Conservation (phyloP, 2,113 vertebrate genomes). For the Colistium nudipinnis region DNA sequence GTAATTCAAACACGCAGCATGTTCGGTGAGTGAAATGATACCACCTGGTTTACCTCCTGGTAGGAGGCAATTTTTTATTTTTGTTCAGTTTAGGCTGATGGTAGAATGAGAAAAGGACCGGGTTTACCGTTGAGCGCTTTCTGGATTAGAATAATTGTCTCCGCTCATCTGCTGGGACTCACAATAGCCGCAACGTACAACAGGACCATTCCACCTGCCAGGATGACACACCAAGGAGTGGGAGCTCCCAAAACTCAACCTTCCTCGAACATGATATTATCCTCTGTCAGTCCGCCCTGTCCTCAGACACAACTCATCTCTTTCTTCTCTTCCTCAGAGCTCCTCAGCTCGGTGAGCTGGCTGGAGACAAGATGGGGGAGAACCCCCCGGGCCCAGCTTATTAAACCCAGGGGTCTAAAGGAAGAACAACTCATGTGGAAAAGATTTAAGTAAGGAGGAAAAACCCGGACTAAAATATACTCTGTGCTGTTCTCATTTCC, state of each 20-base stretch:
- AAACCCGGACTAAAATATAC: no score
- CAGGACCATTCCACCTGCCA: slow-evolving; percentile 17
- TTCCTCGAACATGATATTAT: slow-evolving; percentile 33
- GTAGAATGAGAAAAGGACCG: slow-evolving; percentile 22
- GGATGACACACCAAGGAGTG: slow-evolving; percentile 31
- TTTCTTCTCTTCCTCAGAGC: slow-evolving; percentile 8
- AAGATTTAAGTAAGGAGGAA: slow-evolving; percentile 49
- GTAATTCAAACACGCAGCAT: slow-evolving; percentile 1
- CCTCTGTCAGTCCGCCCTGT: slow-evolving; percentile 9
- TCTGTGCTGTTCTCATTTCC: slow-evolving; percentile 55
- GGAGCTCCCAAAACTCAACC: slow-evolving; percentile 8
- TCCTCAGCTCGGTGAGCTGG: slow-evolving; percentile 34
- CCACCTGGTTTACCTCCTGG: neutral
- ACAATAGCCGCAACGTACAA: slow-evolving; percentile 48
- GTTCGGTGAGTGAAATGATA: neutral
- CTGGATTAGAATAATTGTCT: slow-evolving; percentile 37
- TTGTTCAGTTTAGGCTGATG: slow-evolving; percentile 7
- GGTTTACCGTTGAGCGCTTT: slow-evolving; percentile 1
- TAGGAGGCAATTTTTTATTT: neutral
- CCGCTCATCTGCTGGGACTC: slow-evolving; percentile 51
- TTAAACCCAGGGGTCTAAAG: slow-evolving; percentile 53
- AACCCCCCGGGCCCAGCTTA: slow-evolving; percentile 17
- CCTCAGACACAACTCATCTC: slow-evolving; percentile 36
- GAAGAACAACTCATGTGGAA: slow-evolving; percentile 44
- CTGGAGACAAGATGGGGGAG: slow-evolving; percentile 11